Conservation (phyloP, 1,140 invertebrate species). For the Cyphomyrmex costatus region DNA sequence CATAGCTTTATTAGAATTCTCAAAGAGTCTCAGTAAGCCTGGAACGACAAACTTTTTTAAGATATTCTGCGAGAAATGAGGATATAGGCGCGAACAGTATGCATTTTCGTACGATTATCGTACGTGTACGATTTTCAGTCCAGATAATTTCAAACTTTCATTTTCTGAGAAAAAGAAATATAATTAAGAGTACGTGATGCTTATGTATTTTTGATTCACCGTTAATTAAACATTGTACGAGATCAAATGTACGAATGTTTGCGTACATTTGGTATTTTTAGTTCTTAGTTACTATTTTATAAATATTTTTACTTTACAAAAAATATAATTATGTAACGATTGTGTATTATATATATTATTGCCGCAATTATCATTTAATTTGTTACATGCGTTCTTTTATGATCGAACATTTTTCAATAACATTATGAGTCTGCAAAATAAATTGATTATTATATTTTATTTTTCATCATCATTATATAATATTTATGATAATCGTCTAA, state of each 20-base stretch:
- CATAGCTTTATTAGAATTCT: constrained; percentile 29
- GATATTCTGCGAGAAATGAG: constrained; percentile 2
- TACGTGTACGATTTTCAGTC: constrained; percentile 12
- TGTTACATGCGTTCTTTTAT: constrained; percentile 9
- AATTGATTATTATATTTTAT: not conserved
- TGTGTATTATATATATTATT: not conserved
- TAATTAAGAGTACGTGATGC: constrained; percentile 27
- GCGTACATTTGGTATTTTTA: constrained; percentile 18
- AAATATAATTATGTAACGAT: not conserved
- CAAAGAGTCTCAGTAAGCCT: constrained; percentile 13
- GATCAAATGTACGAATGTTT: constrained; percentile 2
- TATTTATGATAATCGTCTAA: too few relatives aligned
- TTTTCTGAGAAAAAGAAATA: not conserved
- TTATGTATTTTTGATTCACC: constrained; percentile 31
- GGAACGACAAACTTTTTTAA: constrained; percentile 35
- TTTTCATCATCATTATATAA: not conserved
- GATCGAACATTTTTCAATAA: not conserved
- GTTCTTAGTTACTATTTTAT: not conserved
- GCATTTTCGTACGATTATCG: too few relatives aligned
- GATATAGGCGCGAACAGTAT: not conserved
- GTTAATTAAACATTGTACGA: constrained; percentile 8
- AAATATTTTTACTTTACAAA: constrained; percentile 1
- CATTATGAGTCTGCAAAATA: not conserved
- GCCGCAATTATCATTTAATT: not conserved
- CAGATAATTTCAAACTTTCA: constrained; percentile 10